phyloP scores from a whole-genome alignment of 2,888 invertebrate genomes.

The Torymus auratus region DNA sequence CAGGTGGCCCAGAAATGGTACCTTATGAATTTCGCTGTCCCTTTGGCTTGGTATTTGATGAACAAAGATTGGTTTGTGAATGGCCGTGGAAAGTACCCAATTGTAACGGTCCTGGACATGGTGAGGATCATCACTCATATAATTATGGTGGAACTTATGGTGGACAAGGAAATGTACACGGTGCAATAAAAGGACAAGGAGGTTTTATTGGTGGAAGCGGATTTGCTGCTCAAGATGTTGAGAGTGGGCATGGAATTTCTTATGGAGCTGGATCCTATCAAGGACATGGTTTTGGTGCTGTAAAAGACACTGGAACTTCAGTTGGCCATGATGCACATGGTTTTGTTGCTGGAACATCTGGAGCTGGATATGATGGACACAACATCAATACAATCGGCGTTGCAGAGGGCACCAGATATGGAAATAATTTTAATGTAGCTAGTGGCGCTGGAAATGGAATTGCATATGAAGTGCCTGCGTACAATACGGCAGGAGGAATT shows the following conservation, averaged over 20 bases:
- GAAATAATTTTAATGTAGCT: neutral
- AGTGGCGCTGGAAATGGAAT: constrained; percentile 1
- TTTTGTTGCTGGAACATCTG: neutral
- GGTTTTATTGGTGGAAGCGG: constrained; percentile 51
- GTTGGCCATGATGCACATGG: constrained; percentile 11
- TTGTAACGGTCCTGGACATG: constrained; percentile 78
- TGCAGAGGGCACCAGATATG: neutral
- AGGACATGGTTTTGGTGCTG: constrained; percentile 23
- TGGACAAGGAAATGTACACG: constrained; percentile 40
- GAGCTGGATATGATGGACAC: constrained; percentile 46
- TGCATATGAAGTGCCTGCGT: neutral
- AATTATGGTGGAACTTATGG: constrained; percentile 45
- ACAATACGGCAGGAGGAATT: no score
- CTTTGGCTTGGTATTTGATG: constrained; percentile 87
- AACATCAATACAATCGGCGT: neutral
- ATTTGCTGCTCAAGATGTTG: constrained; percentile 52
- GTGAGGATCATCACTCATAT: constrained; percentile 78
- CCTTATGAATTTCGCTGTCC: constrained; percentile 91
- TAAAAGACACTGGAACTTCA: neutral
- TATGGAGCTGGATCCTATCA: constrained; percentile 10
- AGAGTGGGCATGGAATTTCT: constrained; percentile 9
- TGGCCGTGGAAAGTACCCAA: constrained; percentile 88
- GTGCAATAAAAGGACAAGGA: constrained; percentile 35
- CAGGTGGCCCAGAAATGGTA: constrained; percentile 76
- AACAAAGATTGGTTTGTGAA: constrained; percentile 83